phyloP scores from a whole-genome alignment of 2,888 invertebrate species.

The Phyto melanocephala region DNA sequence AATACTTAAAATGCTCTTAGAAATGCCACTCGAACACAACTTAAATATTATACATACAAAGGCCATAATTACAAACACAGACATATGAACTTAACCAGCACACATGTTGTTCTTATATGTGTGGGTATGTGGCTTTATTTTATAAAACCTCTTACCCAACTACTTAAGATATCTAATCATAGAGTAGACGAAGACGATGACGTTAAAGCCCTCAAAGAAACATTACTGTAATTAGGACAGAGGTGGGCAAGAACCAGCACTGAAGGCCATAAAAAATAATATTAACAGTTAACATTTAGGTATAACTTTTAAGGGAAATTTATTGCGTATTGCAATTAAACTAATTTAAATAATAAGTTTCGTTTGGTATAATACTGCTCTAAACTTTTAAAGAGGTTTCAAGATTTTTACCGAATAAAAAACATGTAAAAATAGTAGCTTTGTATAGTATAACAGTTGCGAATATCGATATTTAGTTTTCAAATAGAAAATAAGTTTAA shows the following conservation, averaged over 20 bases:
- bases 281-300: no score
- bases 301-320: no score
- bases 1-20: constrained; percentile 52
- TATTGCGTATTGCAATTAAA: no score
- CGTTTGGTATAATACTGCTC: no score
- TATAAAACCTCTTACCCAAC: neutral
- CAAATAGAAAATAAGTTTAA: no score
- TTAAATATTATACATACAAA: constrained; percentile 22
- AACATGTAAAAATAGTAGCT: no score
- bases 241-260: neutral
- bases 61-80: neutral
- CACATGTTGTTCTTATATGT: neutral
- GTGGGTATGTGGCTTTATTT: neutral
- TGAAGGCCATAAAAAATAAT: no score
- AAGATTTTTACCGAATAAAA: no score
- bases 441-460: no score
- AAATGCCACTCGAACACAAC: constrained; percentile 42
- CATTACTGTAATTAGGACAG: constrained; percentile 37
- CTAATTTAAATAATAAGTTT: no score
- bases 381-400: no score
- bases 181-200: constrained; percentile 19
- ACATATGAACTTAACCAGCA: neutral
- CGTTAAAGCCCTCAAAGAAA: constrained; percentile 26
- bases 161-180: constrained; percentile 52
- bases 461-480: no score